Evolutionary conservation across 2,888 invertebrate species (phyloP), one percentile per base, ranked within the genome.

Genomic region (Pseudeuparius sepicola): DNA sequence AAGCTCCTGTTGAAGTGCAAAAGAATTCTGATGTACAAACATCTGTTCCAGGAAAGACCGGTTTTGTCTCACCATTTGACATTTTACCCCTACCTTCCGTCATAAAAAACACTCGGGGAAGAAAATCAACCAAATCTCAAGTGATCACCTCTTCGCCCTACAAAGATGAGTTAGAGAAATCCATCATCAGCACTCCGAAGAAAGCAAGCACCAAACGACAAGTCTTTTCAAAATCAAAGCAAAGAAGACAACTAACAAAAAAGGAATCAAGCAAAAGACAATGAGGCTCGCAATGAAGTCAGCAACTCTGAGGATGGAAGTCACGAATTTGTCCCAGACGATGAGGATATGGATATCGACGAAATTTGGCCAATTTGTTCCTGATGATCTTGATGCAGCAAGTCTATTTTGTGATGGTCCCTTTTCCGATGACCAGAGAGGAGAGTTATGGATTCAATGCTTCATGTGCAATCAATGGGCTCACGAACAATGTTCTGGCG

Each of bases 251-350:
- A 34, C 15, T 11, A 15, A 34, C 10, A 4, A 16, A 16, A 31
- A 13, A 29, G 5, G 14, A 14, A 32, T 4, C 14, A 10, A 12
- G 29, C 17, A 11, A 42, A 42, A 10, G 20, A 64, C 0, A 64
- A 65, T 14, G 26, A 7, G 11, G 7, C 26, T n/a, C 7, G 26
- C 10, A n/a, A 9, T 6, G 26, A 25, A 25, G 26, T 66, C 63
- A n/a, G n/a, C n/a, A n/a, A n/a, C n/a, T n/a, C n/a, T n/a, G n/a
- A n/a, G n/a, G n/a, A 14, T 4, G 28, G 29, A 17, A 13, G 16
- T 16, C n/a, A 30, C 13, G 28, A 29, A 29, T 29, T 31, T 33
- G 13, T n/a, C 6, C 25, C 26, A 11, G 33, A 4, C 10, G 26
- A 33, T 14, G 33, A 33, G 7, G 31, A 31, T 14, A 10, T 31